Conservation (phyloP, 2,113 vertebrate species). For the Ceyx melanurus region DNA sequence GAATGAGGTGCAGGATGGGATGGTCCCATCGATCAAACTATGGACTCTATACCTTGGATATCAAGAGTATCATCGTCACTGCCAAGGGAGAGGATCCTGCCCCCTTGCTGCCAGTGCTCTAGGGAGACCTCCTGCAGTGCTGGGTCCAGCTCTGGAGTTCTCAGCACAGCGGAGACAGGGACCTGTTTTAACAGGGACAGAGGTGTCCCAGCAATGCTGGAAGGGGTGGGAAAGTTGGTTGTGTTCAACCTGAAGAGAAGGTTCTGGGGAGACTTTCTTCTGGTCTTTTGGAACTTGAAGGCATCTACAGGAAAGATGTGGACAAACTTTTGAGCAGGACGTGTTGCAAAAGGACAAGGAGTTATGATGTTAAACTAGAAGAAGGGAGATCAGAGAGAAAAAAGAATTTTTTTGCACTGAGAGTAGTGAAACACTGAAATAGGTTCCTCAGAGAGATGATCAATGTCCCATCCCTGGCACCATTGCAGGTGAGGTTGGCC, state of each 20-base stretch:
- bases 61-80: neutral
- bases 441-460: neutral
- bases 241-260: too few species aligned
- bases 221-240: too few species aligned
- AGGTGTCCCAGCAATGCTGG: too few species aligned
- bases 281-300: too few species aligned
- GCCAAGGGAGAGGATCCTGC: too few species aligned
- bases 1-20: neutral
- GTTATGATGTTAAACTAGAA: neutral
- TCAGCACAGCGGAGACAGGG: too few species aligned
- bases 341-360: neutral
- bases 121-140: too few species aligned
- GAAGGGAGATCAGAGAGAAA: neutral
- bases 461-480: neutral
- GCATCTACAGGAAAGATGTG: too few species aligned
- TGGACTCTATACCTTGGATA: neutral
- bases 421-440: neutral
- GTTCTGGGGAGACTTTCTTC: too few species aligned
- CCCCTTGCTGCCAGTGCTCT: too few species aligned
- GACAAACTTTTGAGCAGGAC: neutral
- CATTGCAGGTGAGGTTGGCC: neutral
- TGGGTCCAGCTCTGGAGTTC: too few species aligned
- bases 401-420: neutral
- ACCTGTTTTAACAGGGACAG: too few species aligned
- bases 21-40: neutral